phyloP scores from a whole-genome alignment of 1,140 invertebrate species.

The Thaumatotibia leucotreta region DNA sequence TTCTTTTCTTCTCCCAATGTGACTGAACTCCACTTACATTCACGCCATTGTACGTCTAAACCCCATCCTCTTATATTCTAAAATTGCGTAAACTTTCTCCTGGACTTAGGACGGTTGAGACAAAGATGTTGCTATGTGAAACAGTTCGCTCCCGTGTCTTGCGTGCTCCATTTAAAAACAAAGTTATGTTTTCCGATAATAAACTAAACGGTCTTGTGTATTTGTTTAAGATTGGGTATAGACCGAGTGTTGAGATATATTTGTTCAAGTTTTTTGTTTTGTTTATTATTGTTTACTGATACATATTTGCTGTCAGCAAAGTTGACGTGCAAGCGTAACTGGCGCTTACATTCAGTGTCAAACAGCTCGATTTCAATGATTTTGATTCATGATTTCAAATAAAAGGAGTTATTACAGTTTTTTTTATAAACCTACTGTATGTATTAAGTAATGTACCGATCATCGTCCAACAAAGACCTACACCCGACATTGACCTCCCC shows the following conservation, averaged over 20 bases:
- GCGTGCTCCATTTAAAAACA: not conserved
- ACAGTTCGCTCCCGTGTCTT: not conserved
- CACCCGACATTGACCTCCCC: too few relatives aligned
- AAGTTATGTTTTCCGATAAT: not conserved
- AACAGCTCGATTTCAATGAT: too few relatives aligned
- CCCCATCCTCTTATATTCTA: not conserved
- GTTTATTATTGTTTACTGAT: not conserved
- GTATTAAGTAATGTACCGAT: too few relatives aligned
- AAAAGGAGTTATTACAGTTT: not conserved
- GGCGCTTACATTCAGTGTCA: not conserved
- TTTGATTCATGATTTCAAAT: too few relatives aligned
- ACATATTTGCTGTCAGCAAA: not conserved
- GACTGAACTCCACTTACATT: not conserved
- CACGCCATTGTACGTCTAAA: not conserved
- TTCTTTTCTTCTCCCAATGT: not conserved
- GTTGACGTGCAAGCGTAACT: not conserved
- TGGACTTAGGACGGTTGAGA: not conserved
- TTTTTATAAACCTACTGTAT: too few relatives aligned
- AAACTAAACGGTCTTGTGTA: not conserved
- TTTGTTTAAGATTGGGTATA: not conserved
- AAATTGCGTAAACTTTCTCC: not conserved
- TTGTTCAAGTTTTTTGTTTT: not conserved
- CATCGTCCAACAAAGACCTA: too few relatives aligned
- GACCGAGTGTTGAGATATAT: not conserved
- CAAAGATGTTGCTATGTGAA: not conserved